phyloP scores from a whole-genome alignment of 2,113 vertebrate species.

The Urocitellus parryii region DNA sequence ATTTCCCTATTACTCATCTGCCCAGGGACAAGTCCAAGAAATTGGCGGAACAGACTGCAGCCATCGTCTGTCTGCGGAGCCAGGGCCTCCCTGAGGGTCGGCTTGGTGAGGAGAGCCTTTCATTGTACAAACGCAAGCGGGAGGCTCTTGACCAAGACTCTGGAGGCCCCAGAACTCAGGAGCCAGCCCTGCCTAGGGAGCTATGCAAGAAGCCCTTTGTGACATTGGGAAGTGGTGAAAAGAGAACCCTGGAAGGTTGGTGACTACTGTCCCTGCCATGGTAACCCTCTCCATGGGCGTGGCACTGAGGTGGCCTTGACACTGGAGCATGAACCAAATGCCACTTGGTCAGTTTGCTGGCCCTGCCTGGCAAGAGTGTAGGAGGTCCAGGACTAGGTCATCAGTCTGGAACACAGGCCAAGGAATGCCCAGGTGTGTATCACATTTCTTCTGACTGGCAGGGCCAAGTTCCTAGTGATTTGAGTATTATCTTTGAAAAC shows the following conservation, averaged over 20 bases:
- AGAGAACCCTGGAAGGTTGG: constrained; percentile 69
- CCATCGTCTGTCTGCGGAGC: constrained; percentile 93
- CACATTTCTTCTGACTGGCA: constrained; percentile 17
- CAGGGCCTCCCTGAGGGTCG: constrained; percentile 93
- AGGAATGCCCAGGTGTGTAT: background rate
- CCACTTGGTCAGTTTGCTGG: constrained; percentile 10
- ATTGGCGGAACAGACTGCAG: constrained; percentile 95
- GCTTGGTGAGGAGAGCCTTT: constrained; percentile 87
- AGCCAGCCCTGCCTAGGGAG: constrained; percentile 75
- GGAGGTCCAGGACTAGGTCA: background rate
- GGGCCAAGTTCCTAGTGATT: background rate
- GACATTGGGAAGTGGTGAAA: constrained; percentile 69
- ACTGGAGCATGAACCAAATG: background rate
- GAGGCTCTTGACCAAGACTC: constrained; percentile 81
- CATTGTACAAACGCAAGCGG: constrained; percentile 94
- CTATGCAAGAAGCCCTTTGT: constrained; percentile 87
- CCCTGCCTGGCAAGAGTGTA: constrained; percentile 3
- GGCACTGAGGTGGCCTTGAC: background rate
- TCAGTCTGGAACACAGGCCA: background rate
- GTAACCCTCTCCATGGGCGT: background rate
- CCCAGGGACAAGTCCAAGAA: constrained; percentile 99
- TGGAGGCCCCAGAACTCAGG: constrained; percentile 70
- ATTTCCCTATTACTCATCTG: constrained; percentile 64
- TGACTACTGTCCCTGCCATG: constrained; percentile 45
- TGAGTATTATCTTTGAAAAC: constrained; percentile 63